Base-by-base conservation (phyloP, 2,113 vertebrate genomes). In the Triplophysa rosa region DNA sequence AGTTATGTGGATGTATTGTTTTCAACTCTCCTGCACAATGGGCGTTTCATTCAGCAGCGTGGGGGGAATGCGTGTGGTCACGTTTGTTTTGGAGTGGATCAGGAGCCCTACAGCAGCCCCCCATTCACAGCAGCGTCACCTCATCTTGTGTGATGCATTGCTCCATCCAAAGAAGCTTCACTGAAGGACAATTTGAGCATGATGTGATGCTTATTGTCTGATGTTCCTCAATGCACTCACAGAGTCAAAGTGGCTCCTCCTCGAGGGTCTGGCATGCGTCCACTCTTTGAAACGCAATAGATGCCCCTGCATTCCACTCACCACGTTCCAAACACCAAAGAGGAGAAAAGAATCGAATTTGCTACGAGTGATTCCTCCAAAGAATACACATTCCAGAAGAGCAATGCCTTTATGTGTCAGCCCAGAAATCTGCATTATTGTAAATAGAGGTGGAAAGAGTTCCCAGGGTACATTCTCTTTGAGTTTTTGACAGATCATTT, bases 1-100 rank as follows among this genome's bases (percentile, higher is more conserved):
- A 86, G 81, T 66, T 85, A 84, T 88, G 86, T 89, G 85, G 84
- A 83, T 67, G 86, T 84, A 85, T 89, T 88, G 84, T 87, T 86
- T 71, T 47, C 63, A 3, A 75, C 65, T 58, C 61, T 82, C 79
- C 78, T 80, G 63, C 76, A 82, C 67, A 52, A 19, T 40, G 65
- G 83, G 54, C 83, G 69, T 87, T 87, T 88, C 83, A 86, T 87
- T 85, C 78, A 83, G 67, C 42, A 58, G 45, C 4, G 29, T n/a
- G 23, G 29, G 56, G 45, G 45, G 67, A 62, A 56, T 72, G 68
- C n/a, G 62, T 82, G 82, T 47, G 69, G 68, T 65, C 67, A 8
- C 67, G 21, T 80, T 78, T 80, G 82, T 82, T 81, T 79, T 54
- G 8, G 49, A 77, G 61, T 37, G 29, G 80, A 72, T 82, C 62